Evolutionary conservation across 2,888 invertebrate species (phyloP).

Genomic region (Aphrophora alni): DNA sequence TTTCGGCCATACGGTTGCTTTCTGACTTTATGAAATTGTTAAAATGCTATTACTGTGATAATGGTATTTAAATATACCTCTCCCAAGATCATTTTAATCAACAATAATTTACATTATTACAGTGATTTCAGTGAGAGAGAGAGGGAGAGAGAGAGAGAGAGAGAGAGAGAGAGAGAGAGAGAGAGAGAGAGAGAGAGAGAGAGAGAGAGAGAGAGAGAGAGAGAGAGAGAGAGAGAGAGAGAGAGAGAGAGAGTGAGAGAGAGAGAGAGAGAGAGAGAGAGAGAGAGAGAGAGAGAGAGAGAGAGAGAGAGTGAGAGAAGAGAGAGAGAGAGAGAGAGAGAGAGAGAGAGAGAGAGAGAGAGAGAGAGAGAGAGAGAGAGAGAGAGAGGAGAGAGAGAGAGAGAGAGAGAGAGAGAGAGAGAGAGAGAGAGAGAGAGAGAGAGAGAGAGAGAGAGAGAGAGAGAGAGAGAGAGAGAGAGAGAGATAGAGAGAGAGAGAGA

Average conservation of each 20-base stretch:
- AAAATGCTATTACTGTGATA: too few relatives aligned
- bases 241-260: slow-evolving; percentile 6
- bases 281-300: slow-evolving; percentile 20
- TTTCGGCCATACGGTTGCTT: too few relatives aligned
- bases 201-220: too few relatives aligned
- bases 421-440: slow-evolving; percentile 21
- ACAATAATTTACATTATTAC: too few relatives aligned
- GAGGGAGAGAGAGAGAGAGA: too few relatives aligned
- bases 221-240: too few relatives aligned
- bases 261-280: slow-evolving; percentile 16
- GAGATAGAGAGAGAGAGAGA: slow-evolving; percentile 24
- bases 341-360: not conserved
- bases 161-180: too few relatives aligned
- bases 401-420: slow-evolving; percentile 28
- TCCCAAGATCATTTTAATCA: too few relatives aligned
- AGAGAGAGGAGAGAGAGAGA: slow-evolving; percentile 20
- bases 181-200: too few relatives aligned
- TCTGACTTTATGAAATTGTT: too few relatives aligned
- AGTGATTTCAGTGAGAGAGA: too few relatives aligned
- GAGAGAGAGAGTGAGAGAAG: slow-evolving; percentile 24
- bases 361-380: slow-evolving; percentile 11
- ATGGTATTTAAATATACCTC: too few relatives aligned
- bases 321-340: slow-evolving; percentile 26
- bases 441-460: slow-evolving; percentile 17
- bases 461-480: slow-evolving; percentile 29